phyloP scores from a whole-genome alignment of 2,113 vertebrate species.

The Ptilorrhoa leucosticta region DNA sequence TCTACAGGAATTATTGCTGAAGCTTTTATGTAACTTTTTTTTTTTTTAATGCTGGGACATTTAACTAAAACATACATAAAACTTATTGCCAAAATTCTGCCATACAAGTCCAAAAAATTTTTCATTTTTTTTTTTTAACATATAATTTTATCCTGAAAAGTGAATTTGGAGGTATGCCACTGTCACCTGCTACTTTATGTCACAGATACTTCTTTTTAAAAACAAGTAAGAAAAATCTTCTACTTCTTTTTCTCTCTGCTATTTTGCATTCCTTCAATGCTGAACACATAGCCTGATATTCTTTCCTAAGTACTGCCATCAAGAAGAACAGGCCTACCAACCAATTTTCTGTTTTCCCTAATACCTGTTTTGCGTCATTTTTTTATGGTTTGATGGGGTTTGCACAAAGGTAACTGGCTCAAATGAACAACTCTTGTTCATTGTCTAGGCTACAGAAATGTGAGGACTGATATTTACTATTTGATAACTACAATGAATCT shows the following conservation, averaged over 20 bases:
- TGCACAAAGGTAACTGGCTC: not conserved
- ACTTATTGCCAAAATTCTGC: not conserved
- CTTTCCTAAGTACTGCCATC: not conserved
- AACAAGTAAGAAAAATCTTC: not conserved
- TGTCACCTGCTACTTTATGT: not conserved
- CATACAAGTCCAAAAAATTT: not conserved
- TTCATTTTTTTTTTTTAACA: not conserved
- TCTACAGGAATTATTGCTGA: not conserved
- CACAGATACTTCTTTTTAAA: not conserved
- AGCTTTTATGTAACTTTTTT: not conserved
- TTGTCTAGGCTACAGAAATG: not conserved
- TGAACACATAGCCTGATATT: not conserved
- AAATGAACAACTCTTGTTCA: not conserved
- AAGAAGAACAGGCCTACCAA: not conserved
- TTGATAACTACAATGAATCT: not conserved
- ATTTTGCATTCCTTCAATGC: not conserved
- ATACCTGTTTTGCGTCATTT: not conserved
- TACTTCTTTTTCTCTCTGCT: not conserved
- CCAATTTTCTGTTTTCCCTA: not conserved
- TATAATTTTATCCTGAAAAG: not conserved
- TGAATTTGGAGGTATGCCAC: not conserved
- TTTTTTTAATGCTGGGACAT: not conserved
- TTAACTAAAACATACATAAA: not conserved
- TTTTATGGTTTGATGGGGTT: not conserved
- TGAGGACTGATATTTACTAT: not conserved